Evolutionary conservation across 2,888 invertebrate genomes (phyloP), one percentile per base, ranked within the genome.

Genomic region (Nephrotoma appendiculata): DNA sequence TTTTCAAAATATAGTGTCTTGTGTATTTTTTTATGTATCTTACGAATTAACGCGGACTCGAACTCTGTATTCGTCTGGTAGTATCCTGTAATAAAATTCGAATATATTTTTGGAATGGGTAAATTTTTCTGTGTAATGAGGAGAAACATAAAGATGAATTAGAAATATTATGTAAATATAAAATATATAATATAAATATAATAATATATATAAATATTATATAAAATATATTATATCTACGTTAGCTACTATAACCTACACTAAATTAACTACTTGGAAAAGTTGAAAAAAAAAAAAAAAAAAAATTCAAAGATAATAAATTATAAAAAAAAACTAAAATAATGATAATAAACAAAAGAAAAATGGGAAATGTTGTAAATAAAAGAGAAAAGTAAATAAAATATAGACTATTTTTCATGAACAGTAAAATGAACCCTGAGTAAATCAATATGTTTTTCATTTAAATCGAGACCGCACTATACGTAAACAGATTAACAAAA

Each of bases 11-110:
- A 42, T 86, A 45, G n/a, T 86, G n/a, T 84, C 41, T 31, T 86
- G 87, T 83, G 86, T 88, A 87, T 86, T 87, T 88, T 31, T 86
- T 57, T 87, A 88, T 87, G 88, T 87, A 42, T 93, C 96, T 96
- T 96, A 96, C 96, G 96, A 95, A 93, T 95, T 95, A 92, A 96
- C 94, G 94, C 95, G 95, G 94, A 96, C 95, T 94, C 95, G 95
- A 94, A 95, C 95, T 94, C 94, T 94, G 95, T 95, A 96, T 94
- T 95, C 95, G 93, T 95, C 95, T 92, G 94, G 94, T 93, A 96
- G 94, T 93, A 93, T 90, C 92, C 92, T 92, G 92, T 90, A 92
- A 92, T 91, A 92, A 91, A 91, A 89, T 90, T 89, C 90, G 90
- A 89, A 87, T 87, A 86, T 42, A 85, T 87, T 71, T 71, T 87